phyloP scores from a whole-genome alignment of 2,888 invertebrate species.

The Leptopilina drosophilae region DNA sequence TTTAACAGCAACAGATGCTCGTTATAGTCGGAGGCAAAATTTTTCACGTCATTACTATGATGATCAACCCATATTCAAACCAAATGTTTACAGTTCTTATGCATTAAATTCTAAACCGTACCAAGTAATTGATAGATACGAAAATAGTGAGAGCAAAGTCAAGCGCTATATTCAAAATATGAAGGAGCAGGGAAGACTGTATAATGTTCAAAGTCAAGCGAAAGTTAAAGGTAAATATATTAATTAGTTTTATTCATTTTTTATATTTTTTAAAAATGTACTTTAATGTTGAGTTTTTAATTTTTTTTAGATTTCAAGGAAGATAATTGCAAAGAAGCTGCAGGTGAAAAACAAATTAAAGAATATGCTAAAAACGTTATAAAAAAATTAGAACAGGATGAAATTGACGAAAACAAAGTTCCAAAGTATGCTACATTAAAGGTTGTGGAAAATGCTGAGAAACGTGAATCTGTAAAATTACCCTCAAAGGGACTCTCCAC shows the following conservation, averaged over 20 bases:
- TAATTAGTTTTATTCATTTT: not conserved
- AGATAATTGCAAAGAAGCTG: constrained; percentile 47
- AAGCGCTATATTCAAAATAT: constrained; percentile 68
- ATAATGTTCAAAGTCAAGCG: not conserved
- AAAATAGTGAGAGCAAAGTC: constrained; percentile 70
- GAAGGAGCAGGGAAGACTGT: constrained; percentile 57
- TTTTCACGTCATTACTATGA: constrained; percentile 37
- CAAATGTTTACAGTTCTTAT: constrained; percentile 41
- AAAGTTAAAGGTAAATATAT: not conserved
- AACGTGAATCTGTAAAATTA: not conserved
- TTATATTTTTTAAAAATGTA: not conserved
- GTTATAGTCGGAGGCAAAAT: constrained; percentile 28
- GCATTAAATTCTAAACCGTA: constrained; percentile 49
- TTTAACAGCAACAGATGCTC: constrained; percentile 51
- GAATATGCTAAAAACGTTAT: constrained; percentile 65
- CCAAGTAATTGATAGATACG: constrained; percentile 60
- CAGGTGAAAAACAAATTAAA: constrained; percentile 60
- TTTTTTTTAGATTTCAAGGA: constrained; percentile 46
- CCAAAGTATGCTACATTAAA: constrained; percentile 22
- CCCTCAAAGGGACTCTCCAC: not conserved
- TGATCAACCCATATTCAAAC: constrained; percentile 17
- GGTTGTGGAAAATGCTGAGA: constrained; percentile 17
- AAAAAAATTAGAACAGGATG: constrained; percentile 63
- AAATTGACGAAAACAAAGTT: constrained; percentile 40
- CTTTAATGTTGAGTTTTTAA: not conserved